These are phyloP conservation scores for Dryadula phaetusa DNA, from an alignment of 2,888 invertebrate genomes.

Conservation along the genomic window DNA sequence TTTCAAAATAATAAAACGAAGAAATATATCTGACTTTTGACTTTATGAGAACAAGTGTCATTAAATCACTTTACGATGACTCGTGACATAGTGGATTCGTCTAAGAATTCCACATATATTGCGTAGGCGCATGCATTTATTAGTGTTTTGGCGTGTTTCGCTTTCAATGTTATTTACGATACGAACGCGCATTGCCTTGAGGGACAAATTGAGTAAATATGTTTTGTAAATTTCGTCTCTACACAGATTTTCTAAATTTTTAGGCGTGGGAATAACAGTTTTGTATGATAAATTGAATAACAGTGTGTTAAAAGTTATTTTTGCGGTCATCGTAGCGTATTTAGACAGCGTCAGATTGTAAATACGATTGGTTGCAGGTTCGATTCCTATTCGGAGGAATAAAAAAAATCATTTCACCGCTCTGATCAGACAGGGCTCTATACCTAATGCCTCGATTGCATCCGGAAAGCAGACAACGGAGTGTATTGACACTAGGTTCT, in stretches of 20 bases:
- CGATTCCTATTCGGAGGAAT: no score
- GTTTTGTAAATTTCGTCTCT: neutral
- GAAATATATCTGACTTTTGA: conserved; percentile 9
- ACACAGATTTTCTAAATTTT: neutral
- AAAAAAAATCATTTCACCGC: no score
- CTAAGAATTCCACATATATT: conserved; percentile 18
- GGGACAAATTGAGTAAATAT: conserved; percentile 48
- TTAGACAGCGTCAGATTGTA: no score
- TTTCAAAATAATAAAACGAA: neutral
- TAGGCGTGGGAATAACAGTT: neutral
- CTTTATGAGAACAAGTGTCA: conserved; percentile 13
- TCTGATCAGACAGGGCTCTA: no score
- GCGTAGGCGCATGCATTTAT: conserved; percentile 29
- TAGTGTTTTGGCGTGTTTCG: conserved; percentile 27
- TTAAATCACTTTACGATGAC: conserved; percentile 10
- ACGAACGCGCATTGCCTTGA: conserved; percentile 9
- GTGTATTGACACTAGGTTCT: no score
- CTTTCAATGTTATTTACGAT: conserved; percentile 27
- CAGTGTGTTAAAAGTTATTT: no score
- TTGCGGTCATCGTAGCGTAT: no score
- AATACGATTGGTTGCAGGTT: no score
- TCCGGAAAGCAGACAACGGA: no score
- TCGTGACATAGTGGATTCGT: conserved; percentile 8
- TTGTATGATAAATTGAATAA: neutral
- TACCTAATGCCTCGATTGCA: no score